Conservation (phyloP, 1,140 invertebrate genomes). For the Tetragnatha versicolor region DNA sequence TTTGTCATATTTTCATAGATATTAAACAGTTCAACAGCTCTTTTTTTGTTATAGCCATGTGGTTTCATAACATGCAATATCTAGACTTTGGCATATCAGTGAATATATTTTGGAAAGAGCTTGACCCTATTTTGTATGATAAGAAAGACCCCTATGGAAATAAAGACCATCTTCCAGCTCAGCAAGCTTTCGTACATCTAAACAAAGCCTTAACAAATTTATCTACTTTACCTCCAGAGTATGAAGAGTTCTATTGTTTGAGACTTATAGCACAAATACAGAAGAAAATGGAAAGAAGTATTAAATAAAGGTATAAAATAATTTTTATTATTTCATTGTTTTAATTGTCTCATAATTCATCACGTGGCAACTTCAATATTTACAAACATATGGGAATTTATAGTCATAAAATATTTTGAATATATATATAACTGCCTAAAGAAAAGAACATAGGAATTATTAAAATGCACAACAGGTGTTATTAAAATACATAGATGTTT, state of each 20-base stretch:
- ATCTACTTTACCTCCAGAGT: constrained; percentile 67
- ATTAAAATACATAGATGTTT: constrained; percentile 52
- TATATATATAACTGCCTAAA: too few relatives aligned
- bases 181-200: constrained; percentile 65
- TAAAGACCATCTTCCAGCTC: constrained; percentile 67
- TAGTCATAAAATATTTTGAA: not conserved
- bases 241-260: constrained; percentile 67
- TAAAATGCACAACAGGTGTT: not conserved
- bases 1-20: too few relatives aligned
- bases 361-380: not conserved
- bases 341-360: not conserved
- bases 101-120: constrained; percentile 70
- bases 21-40: too few relatives aligned
- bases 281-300: constrained; percentile 24
- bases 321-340: not conserved
- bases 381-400: not conserved
- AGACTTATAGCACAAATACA: constrained; percentile 62
- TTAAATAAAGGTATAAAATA: too few relatives aligned
- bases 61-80: constrained; percentile 71
- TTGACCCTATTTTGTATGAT: constrained; percentile 65
- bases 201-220: constrained; percentile 67
- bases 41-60: constrained; percentile 65
- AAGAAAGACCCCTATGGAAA: constrained; percentile 71
- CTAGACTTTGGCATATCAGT: constrained; percentile 69
- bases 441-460: not conserved